Percentiles rank a stretch among this genome's conserved stretches.
These are phyloP conservation scores for Petromus typicus DNA, from an alignment of 2,113 vertebrate species.

Conservation along the genomic window DNA sequence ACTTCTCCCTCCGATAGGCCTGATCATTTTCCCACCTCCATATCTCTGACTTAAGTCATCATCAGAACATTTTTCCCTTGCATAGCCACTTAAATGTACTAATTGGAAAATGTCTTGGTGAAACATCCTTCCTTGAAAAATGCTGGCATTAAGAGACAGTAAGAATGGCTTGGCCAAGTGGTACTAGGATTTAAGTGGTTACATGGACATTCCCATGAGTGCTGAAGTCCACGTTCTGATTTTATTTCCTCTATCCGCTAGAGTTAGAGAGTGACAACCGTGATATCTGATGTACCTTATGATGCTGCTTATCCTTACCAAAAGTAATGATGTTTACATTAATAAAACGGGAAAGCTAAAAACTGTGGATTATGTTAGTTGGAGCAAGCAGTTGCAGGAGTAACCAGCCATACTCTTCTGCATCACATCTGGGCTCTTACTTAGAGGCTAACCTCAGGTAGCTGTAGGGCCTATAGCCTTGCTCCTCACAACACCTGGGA, in stretches of 20 bases:
- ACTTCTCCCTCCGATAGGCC: background rate
- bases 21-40: background rate
- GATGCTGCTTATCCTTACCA: background rate
- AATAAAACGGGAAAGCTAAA: background rate
- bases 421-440: background rate
- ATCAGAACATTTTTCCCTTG: background rate
- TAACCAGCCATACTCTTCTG: background rate
- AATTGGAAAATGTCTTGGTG: conserved; percentile 1
- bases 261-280: background rate
- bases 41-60: background rate
- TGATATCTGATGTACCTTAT: background rate
- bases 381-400: background rate
- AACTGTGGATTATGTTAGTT: accelerated
- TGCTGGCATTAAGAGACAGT: background rate
- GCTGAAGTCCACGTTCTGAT: background rate
- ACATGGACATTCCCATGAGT: background rate
- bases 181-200: background rate
- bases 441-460: background rate
- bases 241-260: background rate
- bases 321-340: background rate
- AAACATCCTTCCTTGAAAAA: conserved; percentile 1
- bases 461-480: background rate
- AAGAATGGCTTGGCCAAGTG: background rate
- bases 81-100: background rate
- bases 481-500: background rate